Base-by-base conservation (phyloP, 2,888 invertebrate species). In the Drosophila meridiana region DNA sequence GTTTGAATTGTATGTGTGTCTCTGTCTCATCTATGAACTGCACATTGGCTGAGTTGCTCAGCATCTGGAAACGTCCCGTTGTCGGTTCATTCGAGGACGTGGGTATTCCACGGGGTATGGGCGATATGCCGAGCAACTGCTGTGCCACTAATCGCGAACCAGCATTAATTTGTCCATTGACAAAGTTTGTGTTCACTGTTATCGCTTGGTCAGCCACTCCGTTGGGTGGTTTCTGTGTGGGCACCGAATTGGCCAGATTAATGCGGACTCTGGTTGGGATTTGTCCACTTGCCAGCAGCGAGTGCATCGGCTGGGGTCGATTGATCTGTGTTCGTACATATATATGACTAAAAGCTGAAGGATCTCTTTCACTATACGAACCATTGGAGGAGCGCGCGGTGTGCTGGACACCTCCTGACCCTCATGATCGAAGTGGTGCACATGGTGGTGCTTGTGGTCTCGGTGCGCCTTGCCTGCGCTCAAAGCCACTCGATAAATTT, bases 371-470 rank as follows among this genome's bases (percentile, higher is more conserved):
- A 34, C 7, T 9, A 11, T 20, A 80, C 89, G 82, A 74, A 93
- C 93, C 73, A 81, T 71, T 40, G 90, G 90, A 0, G 95, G 94
- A 0, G 95, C 94, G 1, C 94, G 93, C 0, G 94, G 94, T 1
- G 94, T 94, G 0, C 95, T 94, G 50, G 95, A 95, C 9, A 95
- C 93, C 3, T 95, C 94, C 11, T 95, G 95, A 0, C 96, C 96
- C 76, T 96, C 95, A 90, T 96, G 96, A 85, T 95, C 96, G 89
- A 96, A 96, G 86, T 96, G 96, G 91, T 97, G 97, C 0, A 95
- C 97, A 92, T 97, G 97, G 91, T 97, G 97, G 90, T 97, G 97
- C 90, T 97, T 97, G 93, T 97, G 97, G 89, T 97, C 97, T 78
- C 95, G 96, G 93, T 97, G 97, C 0, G 97, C 97, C 92, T 97